Base-by-base conservation (phyloP, 2,113 vertebrate genomes). In the Myrmophylax atrothorax region DNA sequence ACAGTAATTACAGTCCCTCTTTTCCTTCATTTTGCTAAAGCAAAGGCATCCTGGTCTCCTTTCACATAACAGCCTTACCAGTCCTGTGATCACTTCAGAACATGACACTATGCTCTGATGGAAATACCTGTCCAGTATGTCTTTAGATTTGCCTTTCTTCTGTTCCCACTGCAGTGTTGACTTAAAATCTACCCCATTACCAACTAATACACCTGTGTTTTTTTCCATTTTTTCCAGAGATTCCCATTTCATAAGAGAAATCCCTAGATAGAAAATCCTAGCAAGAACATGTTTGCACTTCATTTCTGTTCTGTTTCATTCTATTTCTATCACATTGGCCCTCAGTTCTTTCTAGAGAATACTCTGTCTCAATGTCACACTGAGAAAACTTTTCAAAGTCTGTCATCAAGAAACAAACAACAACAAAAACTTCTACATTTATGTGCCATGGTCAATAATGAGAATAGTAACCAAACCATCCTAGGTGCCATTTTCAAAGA, bases 1-100 rank as follows among this genome's bases (percentile, higher is more conserved):
- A 91, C 53, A 89, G 66, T 82, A 94, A 96, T 94, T 94, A 93
- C 7, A 63, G 56, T 92, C 46, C 29, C 46, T 72, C 62, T 92
- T 93, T 86, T 82, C 56, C 94, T 92, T 90, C 49, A 75, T 72
- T 90, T 82, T 79, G 16, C 69, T 58, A 82, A 87, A 66, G 58
- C 89, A 62, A 91, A 92, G 84, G 75, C 81, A 96, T 82, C 55
- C 84, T 87, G 37, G 56, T 82, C 60, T 89, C 47, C 52, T 87
- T 87, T 68, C 72, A 44, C n/a, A 60, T 1, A 14, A 42, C 66
- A 87, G 23, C 28, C 35, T 87, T 79, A 60, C 33, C 33, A 89
- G 56, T 72, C 40, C 28, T 3, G 0, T 44, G 52, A 75, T 60
- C 56, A n/a, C 60, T 87, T 44, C 55, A 92, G 80, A 84, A 56